phyloP scores from a whole-genome alignment of 2,888 invertebrate species.

The Amphimallon solstitiale region DNA sequence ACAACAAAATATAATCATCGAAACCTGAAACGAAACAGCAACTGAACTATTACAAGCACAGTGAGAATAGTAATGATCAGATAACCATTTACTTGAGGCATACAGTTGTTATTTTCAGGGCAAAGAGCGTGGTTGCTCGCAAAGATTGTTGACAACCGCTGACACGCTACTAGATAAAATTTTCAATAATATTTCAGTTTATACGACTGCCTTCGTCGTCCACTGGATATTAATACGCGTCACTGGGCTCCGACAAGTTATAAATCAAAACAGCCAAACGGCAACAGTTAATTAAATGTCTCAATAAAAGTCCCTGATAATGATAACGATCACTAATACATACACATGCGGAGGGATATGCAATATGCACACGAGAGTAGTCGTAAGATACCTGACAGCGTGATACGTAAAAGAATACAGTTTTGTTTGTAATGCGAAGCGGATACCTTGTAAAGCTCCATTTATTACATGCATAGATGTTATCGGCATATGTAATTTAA shows the following conservation, averaged over 20 bases:
- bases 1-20: no score
- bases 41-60: no score
- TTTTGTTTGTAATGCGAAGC: conserved; percentile 19
- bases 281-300: conserved; percentile 21
- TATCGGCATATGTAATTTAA: conserved; percentile 17
- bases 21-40: no score
- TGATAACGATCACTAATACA: conserved; percentile 16
- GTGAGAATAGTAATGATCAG: no score
- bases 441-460: conserved; percentile 17
- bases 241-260: not conserved
- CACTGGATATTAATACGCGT: conserved; percentile 11
- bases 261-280: conserved; percentile 17
- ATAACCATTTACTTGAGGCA: no score
- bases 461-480: conserved; percentile 19
- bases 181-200: conserved; percentile 4
- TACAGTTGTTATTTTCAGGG: no score
- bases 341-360: not conserved
- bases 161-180: conserved; percentile 3
- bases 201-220: not conserved
- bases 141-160: not conserved
- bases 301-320: conserved; percentile 24
- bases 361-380: not conserved
- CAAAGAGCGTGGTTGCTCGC: no score
- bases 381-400: not conserved
- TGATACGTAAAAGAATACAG: conserved; percentile 3